Conservation (phyloP, 2,888 invertebrate genomes). For the Ornithoptera priamus region DNA sequence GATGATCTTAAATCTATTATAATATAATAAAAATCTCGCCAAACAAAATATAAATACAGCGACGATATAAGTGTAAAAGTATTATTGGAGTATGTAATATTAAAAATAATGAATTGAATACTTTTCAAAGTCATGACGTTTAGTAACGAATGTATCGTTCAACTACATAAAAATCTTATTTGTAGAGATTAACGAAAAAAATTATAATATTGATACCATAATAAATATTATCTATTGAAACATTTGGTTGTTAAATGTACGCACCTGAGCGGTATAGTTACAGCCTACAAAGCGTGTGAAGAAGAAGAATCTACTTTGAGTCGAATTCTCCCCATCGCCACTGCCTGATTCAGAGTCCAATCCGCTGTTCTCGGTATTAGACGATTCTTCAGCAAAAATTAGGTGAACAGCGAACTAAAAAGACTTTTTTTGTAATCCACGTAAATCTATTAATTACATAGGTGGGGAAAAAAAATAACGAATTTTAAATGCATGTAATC, state of each 20-base stretch:
- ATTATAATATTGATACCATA: too few species aligned
- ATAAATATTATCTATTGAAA: too few species aligned
- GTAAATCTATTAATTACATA: not conserved
- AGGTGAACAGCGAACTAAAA: conserved; percentile 40
- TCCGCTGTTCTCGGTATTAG: conserved; percentile 18
- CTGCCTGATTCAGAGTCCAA: conserved; percentile 2
- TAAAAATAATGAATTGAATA: too few species aligned
- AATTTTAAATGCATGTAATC: not conserved
- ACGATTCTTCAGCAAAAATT: conserved; percentile 40
- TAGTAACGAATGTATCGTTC: too few species aligned
- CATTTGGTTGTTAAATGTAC: not conserved
- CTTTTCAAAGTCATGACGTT: too few species aligned
- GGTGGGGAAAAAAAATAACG: not conserved
- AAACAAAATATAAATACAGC: too few species aligned
- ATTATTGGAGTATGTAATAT: too few species aligned
- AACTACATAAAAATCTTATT: too few species aligned
- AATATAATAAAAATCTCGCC: too few species aligned
- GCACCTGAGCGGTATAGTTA: conserved; percentile 34
- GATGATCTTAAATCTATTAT: not conserved
- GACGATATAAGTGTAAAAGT: too few species aligned
- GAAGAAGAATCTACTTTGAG: conserved; percentile 22
- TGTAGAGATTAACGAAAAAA: too few species aligned
- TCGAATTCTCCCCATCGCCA: conserved; percentile 27
- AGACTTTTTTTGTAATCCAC: not conserved
- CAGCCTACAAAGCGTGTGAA: conserved; percentile 28